Conservation (phyloP, 2,113 vertebrate species). For the Campylomormyrus tamandua region DNA sequence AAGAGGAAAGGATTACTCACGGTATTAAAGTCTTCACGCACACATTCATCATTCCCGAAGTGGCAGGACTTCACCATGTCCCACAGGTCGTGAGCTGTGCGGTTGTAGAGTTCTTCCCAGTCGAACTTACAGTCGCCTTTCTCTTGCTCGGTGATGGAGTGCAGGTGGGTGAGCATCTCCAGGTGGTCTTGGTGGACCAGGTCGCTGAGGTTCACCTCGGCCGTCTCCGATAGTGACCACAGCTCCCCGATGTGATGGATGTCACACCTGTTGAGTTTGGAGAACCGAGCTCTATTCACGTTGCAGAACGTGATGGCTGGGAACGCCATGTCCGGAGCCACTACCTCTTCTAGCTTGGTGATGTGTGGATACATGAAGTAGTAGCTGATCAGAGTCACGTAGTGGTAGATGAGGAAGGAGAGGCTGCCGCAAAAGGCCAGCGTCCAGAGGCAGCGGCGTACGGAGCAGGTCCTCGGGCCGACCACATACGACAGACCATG, state of each 20-base stretch:
- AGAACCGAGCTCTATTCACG: slow-evolving; percentile 48
- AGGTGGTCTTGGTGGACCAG: slow-evolving; percentile 11
- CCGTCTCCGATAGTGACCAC: slow-evolving; percentile 40
- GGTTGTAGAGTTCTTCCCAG: slow-evolving; percentile 44
- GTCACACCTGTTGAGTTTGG: slow-evolving; percentile 38
- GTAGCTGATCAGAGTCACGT: slow-evolving; percentile 23
- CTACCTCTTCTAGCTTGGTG: slow-evolving; percentile 52
- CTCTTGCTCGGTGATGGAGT: slow-evolving; percentile 21
- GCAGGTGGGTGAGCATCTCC: slow-evolving; percentile 30
- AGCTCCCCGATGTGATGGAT: slow-evolving; percentile 48
- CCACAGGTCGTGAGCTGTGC: slow-evolving; percentile 46
- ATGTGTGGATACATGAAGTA: slow-evolving; percentile 53
- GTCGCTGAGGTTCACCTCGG: slow-evolving; percentile 14
- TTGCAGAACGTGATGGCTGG: slow-evolving; percentile 51
- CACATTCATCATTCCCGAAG: slow-evolving; percentile 47
- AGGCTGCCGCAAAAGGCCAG: slow-evolving; percentile 43
- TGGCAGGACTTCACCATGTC: slow-evolving; percentile 58
- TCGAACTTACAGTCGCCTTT: slow-evolving; percentile 33
- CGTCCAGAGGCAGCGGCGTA: slow-evolving; percentile 45
- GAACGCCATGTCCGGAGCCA: slow-evolving; percentile 29
- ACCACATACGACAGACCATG: slow-evolving; percentile 52
- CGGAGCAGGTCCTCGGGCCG: slow-evolving; percentile 9
- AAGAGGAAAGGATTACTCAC: slow-evolving; percentile 55
- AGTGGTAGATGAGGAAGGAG: slow-evolving; percentile 39
- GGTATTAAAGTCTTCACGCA: slow-evolving; percentile 59